Base-by-base conservation (phyloP, 64 coral and sea anemone species). In the Stichodactyla helianthus region DNA sequence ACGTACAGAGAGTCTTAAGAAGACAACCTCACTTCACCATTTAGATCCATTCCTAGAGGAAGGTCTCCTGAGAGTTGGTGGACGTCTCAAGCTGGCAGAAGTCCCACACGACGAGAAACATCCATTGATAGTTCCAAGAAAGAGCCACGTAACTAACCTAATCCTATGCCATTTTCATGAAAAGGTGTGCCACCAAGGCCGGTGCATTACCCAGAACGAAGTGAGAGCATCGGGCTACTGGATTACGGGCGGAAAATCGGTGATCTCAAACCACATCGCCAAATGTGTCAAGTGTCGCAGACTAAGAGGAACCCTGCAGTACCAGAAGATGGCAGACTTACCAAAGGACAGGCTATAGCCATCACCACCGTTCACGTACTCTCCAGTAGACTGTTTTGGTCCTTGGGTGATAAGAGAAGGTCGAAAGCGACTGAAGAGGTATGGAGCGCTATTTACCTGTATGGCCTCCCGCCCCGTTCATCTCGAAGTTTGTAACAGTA, bases 341-440 rank as follows among this genome's bases (percentile, higher is more conserved):
- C 83, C 82, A 77, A 71, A 15, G 35, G 82, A 91, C 10, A 85
- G 83, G 19, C 65, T 26, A 11, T 18, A 91, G 77, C 79, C 70
- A 28, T 52, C 82, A 31, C 53, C 83, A 18, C 89, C 89, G 74
- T 91, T 85, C 44, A 86, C 83, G 52, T 65, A 60, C 55, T 55
- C 82, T 61, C 83, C 67, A 13, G 77, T 91, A 11, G 89, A 91
- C 57, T n/a, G n/a, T n/a, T n/a, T n/a, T n/a, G n/a, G n/a, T n/a
- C n/a, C n/a, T n/a, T n/a, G n/a, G n/a, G n/a, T 57, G 65, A 71
- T 71, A 71, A 71, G 19, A 71, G 65, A 71, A 71, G 65, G 65
- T 18, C 65, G 65, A 18, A 18, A 26, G 19, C 17, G 65, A 71
- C 23, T 71, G 23, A 71, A 26, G 65, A 20, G 23, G 65, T n/a